Percentiles rank a stretch among this genome's conserved stretches.
phyloP scores from a whole-genome alignment of 1,140 invertebrate genomes.

The Melipona quadrifasciata region DNA sequence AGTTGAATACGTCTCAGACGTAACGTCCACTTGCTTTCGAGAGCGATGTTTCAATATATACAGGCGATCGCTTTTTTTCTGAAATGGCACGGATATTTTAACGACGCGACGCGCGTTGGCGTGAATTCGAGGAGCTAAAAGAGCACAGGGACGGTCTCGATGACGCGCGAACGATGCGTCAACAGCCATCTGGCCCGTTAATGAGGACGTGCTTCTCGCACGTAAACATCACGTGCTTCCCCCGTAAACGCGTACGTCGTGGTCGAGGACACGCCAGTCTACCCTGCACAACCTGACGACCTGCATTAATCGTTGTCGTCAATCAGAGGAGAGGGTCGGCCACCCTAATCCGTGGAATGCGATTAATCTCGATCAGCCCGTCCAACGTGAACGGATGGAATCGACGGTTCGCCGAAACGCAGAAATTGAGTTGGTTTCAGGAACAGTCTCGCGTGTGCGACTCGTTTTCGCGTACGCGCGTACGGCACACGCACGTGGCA shows the following conservation, averaged over 20 bases:
- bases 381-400: conserved; percentile 56
- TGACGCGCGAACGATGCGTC: conserved; percentile 47
- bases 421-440: conserved; percentile 45
- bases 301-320: conserved; percentile 67
- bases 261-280: conserved; percentile 46
- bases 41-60: not conserved
- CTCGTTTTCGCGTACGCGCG: not conserved
- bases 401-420: conserved; percentile 43
- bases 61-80: not conserved
- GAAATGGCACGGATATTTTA: not conserved
- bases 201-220: conserved; percentile 33
- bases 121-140: conserved; percentile 39
- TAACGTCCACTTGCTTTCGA: not conserved
- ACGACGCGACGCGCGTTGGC: conserved; percentile 18
- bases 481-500: not conserved
- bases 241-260: conserved; percentile 8
- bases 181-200: conserved; percentile 43
- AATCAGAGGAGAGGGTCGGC: conserved; percentile 54
- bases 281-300: conserved; percentile 59
- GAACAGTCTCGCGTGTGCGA: conserved; percentile 20
- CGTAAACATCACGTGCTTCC: conserved; percentile 37
- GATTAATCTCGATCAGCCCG: conserved; percentile 66
- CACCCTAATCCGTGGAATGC: conserved; percentile 41
- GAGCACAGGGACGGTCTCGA: not conserved
- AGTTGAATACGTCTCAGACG: not conserved